phyloP scores from a whole-genome alignment of 92 coral and sea anemone species.

The Montipora capitata region DNA sequence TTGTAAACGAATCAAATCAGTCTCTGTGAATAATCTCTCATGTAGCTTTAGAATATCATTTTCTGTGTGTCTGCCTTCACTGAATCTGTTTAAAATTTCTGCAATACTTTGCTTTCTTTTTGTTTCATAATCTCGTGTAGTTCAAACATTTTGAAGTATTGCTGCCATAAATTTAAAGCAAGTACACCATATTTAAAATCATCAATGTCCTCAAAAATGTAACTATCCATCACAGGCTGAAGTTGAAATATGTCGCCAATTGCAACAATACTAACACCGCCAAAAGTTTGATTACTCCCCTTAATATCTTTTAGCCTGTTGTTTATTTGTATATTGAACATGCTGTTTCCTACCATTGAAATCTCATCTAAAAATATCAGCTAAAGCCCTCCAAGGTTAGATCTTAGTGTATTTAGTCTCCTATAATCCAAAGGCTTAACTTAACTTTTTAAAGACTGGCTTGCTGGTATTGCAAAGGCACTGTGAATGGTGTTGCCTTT shows the following conservation, averaged over 20 bases:
- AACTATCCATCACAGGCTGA: conserved; percentile 65
- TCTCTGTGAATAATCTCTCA: background rate
- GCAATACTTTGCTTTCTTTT: conserved; percentile 70
- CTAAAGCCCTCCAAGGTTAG: background rate
- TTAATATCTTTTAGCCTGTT: conserved; percentile 67
- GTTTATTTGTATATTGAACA: background rate
- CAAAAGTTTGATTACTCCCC: conserved; percentile 74
- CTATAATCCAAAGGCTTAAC: too few species aligned
- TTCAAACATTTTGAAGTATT: background rate
- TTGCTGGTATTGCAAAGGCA: conserved; percentile 73
- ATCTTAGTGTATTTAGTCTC: background rate
- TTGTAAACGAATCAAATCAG: background rate
- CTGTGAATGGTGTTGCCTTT: conserved; percentile 37
- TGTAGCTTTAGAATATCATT: conserved; percentile 42
- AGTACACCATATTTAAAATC: background rate
- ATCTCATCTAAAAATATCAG: background rate
- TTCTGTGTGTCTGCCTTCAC: conserved; percentile 37
- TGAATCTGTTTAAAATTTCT: conserved; percentile 53
- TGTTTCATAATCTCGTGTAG: background rate
- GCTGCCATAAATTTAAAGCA: background rate
- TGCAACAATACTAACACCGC: conserved; percentile 77
- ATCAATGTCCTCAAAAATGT: background rate
- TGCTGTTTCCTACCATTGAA: background rate
- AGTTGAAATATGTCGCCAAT: conserved; percentile 77
- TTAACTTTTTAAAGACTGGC: conserved; percentile 71